phyloP scores from a whole-genome alignment of 35 echinoderm and acorn worm species.

The Holothuria glaberrima region DNA sequence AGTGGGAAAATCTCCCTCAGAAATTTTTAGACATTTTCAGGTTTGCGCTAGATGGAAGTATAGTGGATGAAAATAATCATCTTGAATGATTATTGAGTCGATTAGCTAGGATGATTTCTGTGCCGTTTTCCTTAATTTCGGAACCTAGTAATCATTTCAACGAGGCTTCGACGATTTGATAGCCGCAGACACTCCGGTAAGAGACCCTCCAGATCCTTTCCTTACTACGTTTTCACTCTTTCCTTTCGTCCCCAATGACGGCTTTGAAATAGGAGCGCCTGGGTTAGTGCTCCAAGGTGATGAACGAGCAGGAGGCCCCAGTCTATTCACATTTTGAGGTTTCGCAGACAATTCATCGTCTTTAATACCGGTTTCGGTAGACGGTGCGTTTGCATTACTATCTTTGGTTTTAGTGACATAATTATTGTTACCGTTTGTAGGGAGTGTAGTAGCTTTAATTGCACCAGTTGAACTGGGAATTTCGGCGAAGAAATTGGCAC shows the following conservation, averaged over 20 bases:
- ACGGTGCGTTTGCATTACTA: conserved; percentile 30
- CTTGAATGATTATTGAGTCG: no score
- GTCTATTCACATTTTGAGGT: conserved; percentile 16
- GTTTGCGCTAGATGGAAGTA: no score
- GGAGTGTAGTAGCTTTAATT: neutral
- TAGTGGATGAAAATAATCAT: no score
- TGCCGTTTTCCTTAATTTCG: no score
- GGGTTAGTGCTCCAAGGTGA: conserved; percentile 75
- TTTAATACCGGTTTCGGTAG: conserved; percentile 13
- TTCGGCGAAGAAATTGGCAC: conserved; percentile 86
- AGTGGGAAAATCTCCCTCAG: no score
- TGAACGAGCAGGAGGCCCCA: conserved; percentile 55
- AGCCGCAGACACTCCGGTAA: neutral
- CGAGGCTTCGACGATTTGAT: conserved; percentile 10
- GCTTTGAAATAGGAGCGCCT: conserved; percentile 41
- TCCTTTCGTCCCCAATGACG: neutral
- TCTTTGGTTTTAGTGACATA: conserved; percentile 46
- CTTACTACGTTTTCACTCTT: conserved; percentile 15
- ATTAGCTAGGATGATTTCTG: no score
- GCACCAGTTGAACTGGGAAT: conserved; percentile 15
- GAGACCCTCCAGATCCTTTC: conserved; percentile 24
- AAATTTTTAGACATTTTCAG: no score
- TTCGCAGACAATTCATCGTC: neutral
- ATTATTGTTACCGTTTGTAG: conserved; percentile 52
- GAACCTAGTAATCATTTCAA: neutral